Evolutionary conservation across 2,888 invertebrate genomes (phyloP), one percentile per base, ranked within the genome.

Genomic region (Eupithecia abbreviata): DNA sequence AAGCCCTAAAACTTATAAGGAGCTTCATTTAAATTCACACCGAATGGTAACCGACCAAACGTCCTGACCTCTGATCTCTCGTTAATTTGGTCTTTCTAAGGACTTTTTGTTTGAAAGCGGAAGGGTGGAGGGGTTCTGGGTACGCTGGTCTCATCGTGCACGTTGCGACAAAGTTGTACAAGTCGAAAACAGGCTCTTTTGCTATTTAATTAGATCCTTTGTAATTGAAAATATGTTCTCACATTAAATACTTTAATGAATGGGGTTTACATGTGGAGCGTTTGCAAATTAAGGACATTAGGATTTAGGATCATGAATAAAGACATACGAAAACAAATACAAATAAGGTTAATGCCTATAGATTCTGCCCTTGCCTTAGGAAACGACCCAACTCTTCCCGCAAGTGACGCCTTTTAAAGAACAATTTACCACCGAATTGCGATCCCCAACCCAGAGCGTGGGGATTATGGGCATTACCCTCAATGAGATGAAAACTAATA

Each of bases 1-100:
- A 90, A 90, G 88, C 89, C 89, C 91, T 93, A 90, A 92, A 93
- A 93, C 90, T 94, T 91, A 91, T 92, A 93, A 93, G 92, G 90
- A 90, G 87, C 86, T 87, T 90, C 92, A 89, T 93, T 93, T 92
- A 92, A 91, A 92, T 93, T 91, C 90, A 85, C 87, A 85, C 87
- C 87, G 88, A 88, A 87, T 88, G 86, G 87, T 85, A 83, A 85
- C 81, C 85, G 67, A 86, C 91, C 90, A 90, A 85, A 67, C 45
- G 58, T 58, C 75, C 77, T 83, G 90, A 86, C 75, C 86, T 78
- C 80, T 82, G 79, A 79, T 77, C 77, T 73, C 77, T 77, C 78
- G 82, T 78, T 79, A 80, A 78, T 82, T 82, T 74, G 78, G 78
- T 80, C 77, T 62, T 77, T 72, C 76, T 6, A 3, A 43, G 49